Base-by-base conservation (phyloP, 2,888 invertebrate species). In the Antitype chi region DNA sequence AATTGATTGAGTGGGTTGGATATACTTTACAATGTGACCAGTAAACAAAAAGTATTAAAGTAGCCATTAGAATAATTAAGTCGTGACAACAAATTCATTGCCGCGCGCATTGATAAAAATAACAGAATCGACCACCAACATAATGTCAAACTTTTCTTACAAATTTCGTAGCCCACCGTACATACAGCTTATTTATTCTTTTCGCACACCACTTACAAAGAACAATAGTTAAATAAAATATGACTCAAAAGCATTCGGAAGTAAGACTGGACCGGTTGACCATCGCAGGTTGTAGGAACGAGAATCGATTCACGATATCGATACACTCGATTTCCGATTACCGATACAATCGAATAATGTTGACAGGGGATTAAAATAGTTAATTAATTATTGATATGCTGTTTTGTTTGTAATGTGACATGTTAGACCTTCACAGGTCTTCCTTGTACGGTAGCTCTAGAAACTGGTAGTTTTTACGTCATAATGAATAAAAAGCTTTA, bases 221-320 rank as follows among this genome's bases (percentile, higher is more conserved):
- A 80, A 78, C 68, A 84, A 86, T 66, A 64, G 55, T 67, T 52
- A 55, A 78, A 66, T 72, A 74, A 66, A 70, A 47, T 74, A 83
- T 74, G 60, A 81, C 47, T 67, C 74, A 38, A 64, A 81, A 72
- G 47, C 72, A 86, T 84, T 89, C 89, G 88, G 88, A 88, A 88
- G 88, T 89, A 70, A 59, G 52, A 74, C 55, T 25, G 52, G 57
- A 84, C 85, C 68, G 70, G 86, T 84, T 87, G 89, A 80, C 89
- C 88, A 85, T 89, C 88, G 32, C 74, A 69, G 28, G 66, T 63
- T 64, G 69, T 75, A 75, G 68, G 57, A 76, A 81, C 79, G 84
- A 83, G 81, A 81, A 88, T 78, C 80, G 87, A 89, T 88, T 79
- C 89, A 89, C 89, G 89, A 88, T 84, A 85, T 86, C 83, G 88